Conservation (phyloP, 2,797 vertebrate species). For the Darevskia mixta region DNA sequence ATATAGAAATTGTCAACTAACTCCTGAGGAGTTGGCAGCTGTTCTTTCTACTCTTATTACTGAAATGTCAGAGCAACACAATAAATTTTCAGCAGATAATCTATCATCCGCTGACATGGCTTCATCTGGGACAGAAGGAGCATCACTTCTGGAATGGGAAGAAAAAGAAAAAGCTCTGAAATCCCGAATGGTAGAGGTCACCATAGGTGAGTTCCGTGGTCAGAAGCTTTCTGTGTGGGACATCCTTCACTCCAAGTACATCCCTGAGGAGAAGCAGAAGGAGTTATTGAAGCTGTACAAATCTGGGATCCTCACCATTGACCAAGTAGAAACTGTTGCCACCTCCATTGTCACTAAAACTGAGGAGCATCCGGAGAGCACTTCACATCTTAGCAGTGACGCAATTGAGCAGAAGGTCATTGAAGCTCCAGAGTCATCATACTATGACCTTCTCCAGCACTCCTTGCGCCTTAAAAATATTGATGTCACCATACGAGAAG, state of each 20-base stretch:
- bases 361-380: background rate
- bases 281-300: constrained; percentile 79
- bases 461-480: constrained; percentile 81
- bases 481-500: constrained; percentile 75
- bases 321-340: constrained; percentile 32
- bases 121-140: background rate
- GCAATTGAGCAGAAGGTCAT: constrained; percentile 75
- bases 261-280: constrained; percentile 77
- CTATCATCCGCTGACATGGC: accelerated
- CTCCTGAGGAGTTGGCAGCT: constrained; percentile 58
- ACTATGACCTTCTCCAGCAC: constrained; percentile 57
- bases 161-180: constrained; percentile 54
- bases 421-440: constrained; percentile 73
- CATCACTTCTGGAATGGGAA: constrained; percentile 45
- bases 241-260: constrained; percentile 85
- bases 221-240: constrained; percentile 84
- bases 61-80: background rate
- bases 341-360: background rate
- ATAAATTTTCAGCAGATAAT: no score
- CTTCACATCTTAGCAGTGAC: background rate
- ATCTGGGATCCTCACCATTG: background rate
- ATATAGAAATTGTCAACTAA: constrained; percentile 76
- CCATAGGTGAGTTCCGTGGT: constrained; percentile 80
- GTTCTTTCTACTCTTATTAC: constrained; percentile 61
- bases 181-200: constrained; percentile 71